Evolutionary conservation across 2,888 invertebrate genomes (phyloP), one percentile per base, ranked within the genome.

Genomic region (Onchidella celtica): DNA sequence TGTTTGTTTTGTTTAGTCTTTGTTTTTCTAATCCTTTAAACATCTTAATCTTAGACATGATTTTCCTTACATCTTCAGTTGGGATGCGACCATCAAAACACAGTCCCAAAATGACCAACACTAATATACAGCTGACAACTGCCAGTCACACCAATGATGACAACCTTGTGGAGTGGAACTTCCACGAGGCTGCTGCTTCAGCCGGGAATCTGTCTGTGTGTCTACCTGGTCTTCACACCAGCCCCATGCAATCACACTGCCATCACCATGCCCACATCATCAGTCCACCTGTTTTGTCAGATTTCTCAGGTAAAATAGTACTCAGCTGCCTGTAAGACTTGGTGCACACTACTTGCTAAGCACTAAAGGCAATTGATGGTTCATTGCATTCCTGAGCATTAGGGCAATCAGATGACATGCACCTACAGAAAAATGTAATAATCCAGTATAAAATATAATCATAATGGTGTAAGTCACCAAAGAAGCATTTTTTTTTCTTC

Each of bases 241-340:
- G 24, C 55, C 24, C 38, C 1, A 70, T 55, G 55, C 75, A 63
- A 36, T 59, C 61, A 27, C 81, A 69, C 21, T 75, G 75, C 47
- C 75, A 69, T 40, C 73, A 47, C 55, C 75, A 70, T n/a, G 65
- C 66, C 32, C 47, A 73, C 34, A 40, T 55, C 11, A 34, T 81
- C 32, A 75, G 81, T 57, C 81, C 81, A 3, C 81, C 81, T 36
- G 75, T 81, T 4, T 32, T 81, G n/a, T 81, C 81, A 40, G 75
- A 81, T 29, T 76, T 76, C 57, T 81, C 81, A 69, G 70, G 81
- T 81, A n/a, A n/a, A n/a, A n/a, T n/a, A 75, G 34, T 63, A 14
- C 11, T 27, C 4, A 4, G 14, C 24, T 68, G 63, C 21, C 9
- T 55, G 21, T 55, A 14, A 14, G 55, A 55, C 21, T 9, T 55